These are phyloP conservation scores for Alentia gelatinosa DNA, from an alignment of 2,888 invertebrate genomes.

Conservation along the genomic window DNA sequence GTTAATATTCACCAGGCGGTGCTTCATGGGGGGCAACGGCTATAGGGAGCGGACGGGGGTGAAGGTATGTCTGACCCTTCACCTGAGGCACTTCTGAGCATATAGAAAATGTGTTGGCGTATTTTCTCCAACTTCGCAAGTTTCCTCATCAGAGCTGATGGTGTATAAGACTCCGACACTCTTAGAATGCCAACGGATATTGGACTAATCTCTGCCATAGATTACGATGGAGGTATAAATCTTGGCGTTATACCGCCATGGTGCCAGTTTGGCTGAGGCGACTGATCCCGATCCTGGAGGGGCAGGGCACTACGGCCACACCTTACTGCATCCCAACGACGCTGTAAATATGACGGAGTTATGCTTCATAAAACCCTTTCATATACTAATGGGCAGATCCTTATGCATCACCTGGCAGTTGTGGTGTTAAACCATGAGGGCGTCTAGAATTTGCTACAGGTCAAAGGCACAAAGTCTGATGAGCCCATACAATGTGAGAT, in stretches of 20 bases:
- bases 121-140: not conserved
- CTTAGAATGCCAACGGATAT: not conserved
- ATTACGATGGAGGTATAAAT: not conserved
- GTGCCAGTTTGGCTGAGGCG: not conserved
- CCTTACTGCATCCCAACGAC: not conserved
- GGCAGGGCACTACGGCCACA: not conserved
- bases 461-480: too few species aligned
- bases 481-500: too few species aligned
- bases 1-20: not conserved
- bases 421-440: too few species aligned
- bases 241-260: not conserved
- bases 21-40: not conserved
- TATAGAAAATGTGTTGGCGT: not conserved
- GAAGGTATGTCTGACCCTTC: not conserved
- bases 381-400: not conserved
- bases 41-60: too few species aligned
- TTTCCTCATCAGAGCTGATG: not conserved
- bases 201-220: conserved; percentile 1
- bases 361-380: not conserved
- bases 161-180: not conserved
- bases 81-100: not conserved
- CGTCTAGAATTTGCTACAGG: too few species aligned
- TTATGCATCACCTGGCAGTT: too few species aligned
- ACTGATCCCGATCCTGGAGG: not conserved
- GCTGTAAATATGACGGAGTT: not conserved